phyloP scores from a whole-genome alignment of 1,140 invertebrate genomes.

The Gonioctena quinquepunctata region DNA sequence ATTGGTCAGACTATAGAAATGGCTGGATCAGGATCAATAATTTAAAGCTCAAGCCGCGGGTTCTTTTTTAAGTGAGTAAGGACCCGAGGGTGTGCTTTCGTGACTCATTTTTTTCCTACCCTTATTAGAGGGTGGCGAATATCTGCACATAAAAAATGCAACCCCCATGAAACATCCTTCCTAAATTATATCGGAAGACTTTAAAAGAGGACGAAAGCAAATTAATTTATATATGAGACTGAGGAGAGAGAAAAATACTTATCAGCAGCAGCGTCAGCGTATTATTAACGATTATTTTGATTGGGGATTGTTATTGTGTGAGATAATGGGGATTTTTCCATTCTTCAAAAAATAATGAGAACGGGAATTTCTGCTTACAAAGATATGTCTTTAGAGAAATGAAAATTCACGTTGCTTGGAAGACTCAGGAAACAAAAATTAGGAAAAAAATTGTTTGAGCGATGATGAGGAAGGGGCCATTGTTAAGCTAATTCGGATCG shows the following conservation, averaged over 20 bases:
- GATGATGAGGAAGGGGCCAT: background rate
- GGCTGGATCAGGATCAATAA: constrained; percentile 19
- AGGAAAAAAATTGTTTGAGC: background rate
- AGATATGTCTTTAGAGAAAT: constrained; percentile 10
- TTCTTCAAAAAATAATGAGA: constrained; percentile 18
- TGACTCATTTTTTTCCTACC: constrained; percentile 52
- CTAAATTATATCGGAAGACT: constrained; percentile 39
- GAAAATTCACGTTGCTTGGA: constrained; percentile 7
- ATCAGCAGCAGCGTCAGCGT: constrained; percentile 20
- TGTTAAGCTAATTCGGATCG: constrained; percentile 3
- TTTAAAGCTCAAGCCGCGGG: constrained; percentile 22
- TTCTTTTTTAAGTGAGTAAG: constrained; percentile 23
- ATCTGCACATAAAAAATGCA: constrained; percentile 53
- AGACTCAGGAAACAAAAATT: background rate
- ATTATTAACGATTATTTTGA: constrained; percentile 26
- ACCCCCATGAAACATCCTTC: constrained; percentile 37
- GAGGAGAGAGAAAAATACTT: constrained; percentile 16
- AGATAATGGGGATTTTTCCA: constrained; percentile 23
- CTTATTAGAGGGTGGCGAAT: constrained; percentile 45
- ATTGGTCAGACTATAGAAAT: constrained; percentile 10
- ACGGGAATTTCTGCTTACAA: constrained; percentile 5
- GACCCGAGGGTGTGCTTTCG: constrained; percentile 26
- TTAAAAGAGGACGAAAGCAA: constrained; percentile 37
- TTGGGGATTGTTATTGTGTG: constrained; percentile 22
- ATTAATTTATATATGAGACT: constrained; percentile 38